These are phyloP conservation scores for Chionis minor DNA, from an alignment of 2,113 vertebrate genomes.

Conservation along the genomic window DNA sequence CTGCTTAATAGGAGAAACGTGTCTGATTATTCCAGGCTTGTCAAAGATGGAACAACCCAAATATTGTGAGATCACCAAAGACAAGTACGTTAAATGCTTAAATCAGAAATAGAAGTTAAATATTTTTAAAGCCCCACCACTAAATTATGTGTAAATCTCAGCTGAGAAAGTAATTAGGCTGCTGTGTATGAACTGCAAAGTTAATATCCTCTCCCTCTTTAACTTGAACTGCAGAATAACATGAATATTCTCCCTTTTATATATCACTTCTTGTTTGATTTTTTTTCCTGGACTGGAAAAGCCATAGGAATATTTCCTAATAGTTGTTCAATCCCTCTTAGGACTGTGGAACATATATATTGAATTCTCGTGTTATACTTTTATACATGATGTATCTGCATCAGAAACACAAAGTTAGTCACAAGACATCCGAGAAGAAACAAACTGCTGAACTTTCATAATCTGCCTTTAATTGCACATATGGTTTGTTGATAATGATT, in stretches of 20 bases:
- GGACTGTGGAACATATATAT: background rate
- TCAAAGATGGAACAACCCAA: background rate
- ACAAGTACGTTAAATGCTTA: background rate
- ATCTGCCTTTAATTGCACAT: background rate
- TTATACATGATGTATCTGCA: background rate
- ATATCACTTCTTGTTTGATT: background rate
- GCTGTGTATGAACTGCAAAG: background rate
- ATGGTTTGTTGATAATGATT: background rate
- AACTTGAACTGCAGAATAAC: background rate
- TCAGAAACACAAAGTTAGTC: background rate
- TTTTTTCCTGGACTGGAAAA: background rate
- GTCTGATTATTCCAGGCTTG: background rate
- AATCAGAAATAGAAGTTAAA: background rate
- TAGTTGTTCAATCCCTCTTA: background rate
- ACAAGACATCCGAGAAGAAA: background rate
- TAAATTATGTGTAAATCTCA: background rate
- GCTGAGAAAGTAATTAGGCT: background rate
- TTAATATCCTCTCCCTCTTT: background rate
- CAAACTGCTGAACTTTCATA: background rate
- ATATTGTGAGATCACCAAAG: background rate
- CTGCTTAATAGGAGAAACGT: background rate
- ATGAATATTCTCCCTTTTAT: background rate
- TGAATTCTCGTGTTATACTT: background rate
- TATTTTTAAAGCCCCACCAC: fast-evolving
- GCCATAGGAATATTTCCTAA: background rate